A percentile compares a stretch with the other conserved stretches of the same genome.
Evolutionary conservation across 2,888 invertebrate species (phyloP).

Genomic region (Lithophane socia): DNA sequence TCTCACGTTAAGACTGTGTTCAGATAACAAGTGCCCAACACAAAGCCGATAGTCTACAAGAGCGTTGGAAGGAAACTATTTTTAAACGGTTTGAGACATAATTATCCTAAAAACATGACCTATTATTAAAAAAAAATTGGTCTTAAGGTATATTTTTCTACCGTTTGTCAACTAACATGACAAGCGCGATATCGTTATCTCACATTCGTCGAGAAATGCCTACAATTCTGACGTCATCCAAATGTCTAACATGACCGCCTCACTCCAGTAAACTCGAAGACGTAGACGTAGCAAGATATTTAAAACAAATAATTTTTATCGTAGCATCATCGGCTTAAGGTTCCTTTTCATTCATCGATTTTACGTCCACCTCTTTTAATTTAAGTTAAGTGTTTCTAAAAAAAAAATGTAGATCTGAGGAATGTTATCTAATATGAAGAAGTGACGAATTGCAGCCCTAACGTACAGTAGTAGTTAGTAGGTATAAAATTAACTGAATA

Average conservation of each 20-base stretch:
- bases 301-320: background rate
- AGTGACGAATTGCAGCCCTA: background rate
- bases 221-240: background rate
- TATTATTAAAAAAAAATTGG: background rate
- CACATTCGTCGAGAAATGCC: background rate
- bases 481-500: background rate
- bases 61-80: background rate
- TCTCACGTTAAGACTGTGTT: constrained; percentile 6
- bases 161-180: background rate
- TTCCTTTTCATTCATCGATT: background rate
- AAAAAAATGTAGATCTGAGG: no score
- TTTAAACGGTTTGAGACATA: background rate
- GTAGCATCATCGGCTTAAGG: background rate
- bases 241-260: background rate
- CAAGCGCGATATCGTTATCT: background rate
- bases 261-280: background rate
- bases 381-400: background rate
- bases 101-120: background rate
- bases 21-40: constrained; percentile 31
- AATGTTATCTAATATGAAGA: background rate
- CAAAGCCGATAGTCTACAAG: constrained; percentile 9
- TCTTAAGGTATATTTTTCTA: background rate
- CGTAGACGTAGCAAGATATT: no score
- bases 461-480: background rate
- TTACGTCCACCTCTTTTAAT: background rate